Percentiles rank a stretch among this genome's conserved stretches.
Conservation (phyloP, 37 sponge, comb jelly and placozoan species). For the Bolinopsis microptera region DNA sequence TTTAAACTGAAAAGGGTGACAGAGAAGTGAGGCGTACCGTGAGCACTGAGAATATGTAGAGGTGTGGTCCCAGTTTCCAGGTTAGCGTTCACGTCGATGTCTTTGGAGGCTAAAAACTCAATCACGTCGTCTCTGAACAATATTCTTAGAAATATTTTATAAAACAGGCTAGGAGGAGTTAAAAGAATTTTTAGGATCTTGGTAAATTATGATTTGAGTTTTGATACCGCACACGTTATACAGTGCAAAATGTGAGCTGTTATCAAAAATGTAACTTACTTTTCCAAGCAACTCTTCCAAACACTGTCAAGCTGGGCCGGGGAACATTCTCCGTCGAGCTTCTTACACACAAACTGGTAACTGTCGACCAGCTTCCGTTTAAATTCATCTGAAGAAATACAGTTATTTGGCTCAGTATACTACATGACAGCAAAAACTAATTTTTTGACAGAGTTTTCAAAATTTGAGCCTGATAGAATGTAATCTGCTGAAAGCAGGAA, state of each 20-base stretch:
- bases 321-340: conserved; percentile 19
- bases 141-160: too few relatives aligned
- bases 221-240: too few relatives aligned
- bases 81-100: conserved; percentile 7
- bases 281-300: conserved; percentile 6
- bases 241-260: too few relatives aligned
- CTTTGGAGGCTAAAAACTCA: not conserved
- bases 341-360: conserved; percentile 31
- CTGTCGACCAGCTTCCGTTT: conserved; percentile 47
- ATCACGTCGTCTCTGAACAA: not conserved
- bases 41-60: conserved; percentile 19
- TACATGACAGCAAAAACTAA: not conserved
- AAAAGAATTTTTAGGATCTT: too few relatives aligned
- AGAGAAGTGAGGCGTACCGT: conserved; percentile 12
- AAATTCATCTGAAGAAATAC: conserved; percentile 36
- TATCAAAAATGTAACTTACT: too few relatives aligned
- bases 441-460: too few relatives aligned
- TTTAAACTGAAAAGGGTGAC: too few relatives aligned
- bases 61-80: conserved; percentile 30
- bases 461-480: too few relatives aligned
- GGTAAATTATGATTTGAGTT: too few relatives aligned
- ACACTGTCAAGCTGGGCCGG: not conserved
- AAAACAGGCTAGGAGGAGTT: too few relatives aligned
- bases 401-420: too few relatives aligned
- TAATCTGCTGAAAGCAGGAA: too few relatives aligned